These are phyloP conservation scores for Empidonax traillii DNA, from an alignment of 2,113 vertebrate species.

Conservation along the genomic window DNA sequence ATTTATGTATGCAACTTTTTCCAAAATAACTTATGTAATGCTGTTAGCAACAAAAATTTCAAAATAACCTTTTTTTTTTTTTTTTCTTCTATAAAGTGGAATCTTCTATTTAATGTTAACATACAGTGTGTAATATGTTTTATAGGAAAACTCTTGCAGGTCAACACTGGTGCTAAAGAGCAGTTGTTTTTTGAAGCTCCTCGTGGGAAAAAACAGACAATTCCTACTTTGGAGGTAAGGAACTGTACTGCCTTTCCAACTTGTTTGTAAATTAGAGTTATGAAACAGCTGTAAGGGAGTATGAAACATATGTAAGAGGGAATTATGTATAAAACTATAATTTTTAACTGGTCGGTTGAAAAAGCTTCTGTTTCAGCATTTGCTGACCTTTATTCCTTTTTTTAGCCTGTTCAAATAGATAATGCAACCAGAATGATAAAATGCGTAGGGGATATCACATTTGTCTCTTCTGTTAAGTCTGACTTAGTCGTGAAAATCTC, in stretches of 20 bases:
- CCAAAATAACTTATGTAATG: not conserved
- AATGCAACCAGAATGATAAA: not conserved
- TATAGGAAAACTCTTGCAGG: slow-evolving; percentile 94
- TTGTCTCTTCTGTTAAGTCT: not conserved
- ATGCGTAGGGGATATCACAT: not conserved
- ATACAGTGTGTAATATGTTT: not conserved
- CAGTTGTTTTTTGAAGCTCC: slow-evolving; percentile 98
- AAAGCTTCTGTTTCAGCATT: not conserved
- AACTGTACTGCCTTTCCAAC: not conserved
- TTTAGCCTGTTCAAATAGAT: not conserved
- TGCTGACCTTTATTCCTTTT: not conserved
- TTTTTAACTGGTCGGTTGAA: not conserved
- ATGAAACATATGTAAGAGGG: not conserved
- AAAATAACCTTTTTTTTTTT: not conserved
- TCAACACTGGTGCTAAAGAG: slow-evolving; percentile 97
- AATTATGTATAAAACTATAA: not conserved
- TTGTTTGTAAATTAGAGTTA: not conserved
- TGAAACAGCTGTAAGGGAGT: too few relatives aligned
- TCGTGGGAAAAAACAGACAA: slow-evolving; percentile 91
- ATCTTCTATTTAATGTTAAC: not conserved
- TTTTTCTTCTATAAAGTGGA: not conserved
- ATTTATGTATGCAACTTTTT: not conserved
- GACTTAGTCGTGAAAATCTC: not conserved
- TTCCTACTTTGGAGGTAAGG: slow-evolving; percentile 88
- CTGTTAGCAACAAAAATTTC: not conserved